Conservation (phyloP, 1,140 invertebrate genomes). For the Hyles vespertilio region DNA sequence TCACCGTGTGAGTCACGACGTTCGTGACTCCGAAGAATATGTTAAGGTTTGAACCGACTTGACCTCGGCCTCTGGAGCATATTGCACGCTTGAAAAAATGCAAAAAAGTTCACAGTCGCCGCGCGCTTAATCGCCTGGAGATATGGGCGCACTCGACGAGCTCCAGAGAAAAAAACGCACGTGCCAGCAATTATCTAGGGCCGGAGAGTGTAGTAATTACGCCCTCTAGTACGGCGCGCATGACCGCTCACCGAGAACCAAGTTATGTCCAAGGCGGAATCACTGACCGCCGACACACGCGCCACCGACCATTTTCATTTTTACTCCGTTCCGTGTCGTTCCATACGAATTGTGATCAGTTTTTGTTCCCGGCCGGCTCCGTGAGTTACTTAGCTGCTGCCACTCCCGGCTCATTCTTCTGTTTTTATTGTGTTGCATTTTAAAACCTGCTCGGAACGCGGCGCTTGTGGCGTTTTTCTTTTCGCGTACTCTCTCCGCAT, state of each 20-base stretch:
- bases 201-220: conserved; percentile 35
- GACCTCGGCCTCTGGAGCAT: conserved; percentile 36
- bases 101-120: conserved; percentile 32
- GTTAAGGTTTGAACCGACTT: conserved; percentile 38
- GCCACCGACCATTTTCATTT: conserved; percentile 39
- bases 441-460: conserved; percentile 38
- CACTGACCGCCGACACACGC: conserved; percentile 53
- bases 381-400: conserved; percentile 23
- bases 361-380: conserved; percentile 23
- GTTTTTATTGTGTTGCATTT: conserved; percentile 47
- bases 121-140: conserved; percentile 22
- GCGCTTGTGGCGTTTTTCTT: conserved; percentile 32
- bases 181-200: conserved; percentile 63
- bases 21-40: conserved; percentile 38
- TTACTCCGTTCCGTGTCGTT: conserved; percentile 50
- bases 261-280: conserved; percentile 32
- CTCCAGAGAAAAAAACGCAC: conserved; percentile 52
- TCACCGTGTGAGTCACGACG: conserved; percentile 48
- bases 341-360: conserved; percentile 40
- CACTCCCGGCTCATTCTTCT: conserved; percentile 28
- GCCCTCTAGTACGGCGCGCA: conserved; percentile 42
- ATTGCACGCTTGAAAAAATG: conserved; percentile 33
- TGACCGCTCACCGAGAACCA: conserved; percentile 59
- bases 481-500: conserved; percentile 30
- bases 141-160: conserved; percentile 40